Percentiles rank a stretch among this genome's conserved stretches.
These are phyloP conservation scores for Eurypyga helias DNA, from an alignment of 2,113 vertebrate genomes.

Conservation along the genomic window DNA sequence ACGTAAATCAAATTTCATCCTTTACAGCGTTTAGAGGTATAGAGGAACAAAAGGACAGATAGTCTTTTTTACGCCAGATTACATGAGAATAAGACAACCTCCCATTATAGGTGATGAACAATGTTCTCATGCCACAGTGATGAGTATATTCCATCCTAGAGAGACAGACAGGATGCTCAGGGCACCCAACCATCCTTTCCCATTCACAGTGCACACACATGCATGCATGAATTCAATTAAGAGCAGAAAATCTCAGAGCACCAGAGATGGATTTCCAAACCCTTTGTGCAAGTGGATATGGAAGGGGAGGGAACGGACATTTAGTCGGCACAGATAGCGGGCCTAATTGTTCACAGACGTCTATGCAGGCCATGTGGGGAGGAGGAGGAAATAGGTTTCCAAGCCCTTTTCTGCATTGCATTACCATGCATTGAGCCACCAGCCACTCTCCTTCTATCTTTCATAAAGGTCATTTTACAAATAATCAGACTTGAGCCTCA, in stretches of 20 bases:
- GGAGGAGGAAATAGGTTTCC: not conserved
- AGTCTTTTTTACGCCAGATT: slow-evolving; percentile 35
- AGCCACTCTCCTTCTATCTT: slow-evolving; percentile 1
- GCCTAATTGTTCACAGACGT: slow-evolving; percentile 24
- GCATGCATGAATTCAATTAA: slow-evolving; percentile 43
- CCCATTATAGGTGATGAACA: not conserved
- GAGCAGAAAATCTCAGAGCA: slow-evolving; percentile 33
- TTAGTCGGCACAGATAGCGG: not conserved
- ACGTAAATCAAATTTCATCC: slow-evolving; percentile 48
- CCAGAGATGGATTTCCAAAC: slow-evolving; percentile 18
- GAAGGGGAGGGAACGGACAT: slow-evolving; percentile 7
- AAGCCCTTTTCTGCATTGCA: not conserved
- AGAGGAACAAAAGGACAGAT: slow-evolving; percentile 53
- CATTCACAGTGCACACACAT: not conserved
- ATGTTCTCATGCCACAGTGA: slow-evolving; percentile 30
- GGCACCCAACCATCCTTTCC: not conserved
- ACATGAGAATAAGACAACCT: slow-evolving; percentile 54
- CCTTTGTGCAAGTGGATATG: not conserved
- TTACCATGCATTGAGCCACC: not conserved
- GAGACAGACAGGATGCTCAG: slow-evolving; percentile 1
- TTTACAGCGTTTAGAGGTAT: slow-evolving; percentile 25
- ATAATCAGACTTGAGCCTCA: slow-evolving; percentile 1
- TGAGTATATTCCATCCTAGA: slow-evolving; percentile 35
- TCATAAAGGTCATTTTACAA: slow-evolving; percentile 45
- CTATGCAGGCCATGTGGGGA: not conserved